Percentiles rank a stretch among this genome's conserved stretches.
These are phyloP conservation scores for Pelodytes ibericus DNA, from an alignment of 2,797 vertebrate genomes.

Conservation along the genomic window DNA sequence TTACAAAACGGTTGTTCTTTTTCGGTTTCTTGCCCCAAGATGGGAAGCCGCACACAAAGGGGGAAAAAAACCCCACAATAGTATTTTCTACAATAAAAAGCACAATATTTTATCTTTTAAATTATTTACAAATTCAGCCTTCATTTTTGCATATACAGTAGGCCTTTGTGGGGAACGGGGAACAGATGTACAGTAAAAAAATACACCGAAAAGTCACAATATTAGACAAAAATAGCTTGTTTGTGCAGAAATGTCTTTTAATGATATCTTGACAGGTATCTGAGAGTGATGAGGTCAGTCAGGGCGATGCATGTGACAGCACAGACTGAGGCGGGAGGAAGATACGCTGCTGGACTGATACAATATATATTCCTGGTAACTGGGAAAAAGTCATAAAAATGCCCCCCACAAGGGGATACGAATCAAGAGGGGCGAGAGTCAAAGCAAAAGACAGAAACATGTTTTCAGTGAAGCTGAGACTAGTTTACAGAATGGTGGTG, in stretches of 20 bases:
- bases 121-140: conserved; percentile 37
- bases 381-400: too few relatives aligned
- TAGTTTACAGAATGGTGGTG: too few relatives aligned
- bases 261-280: too few relatives aligned
- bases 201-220: neutral
- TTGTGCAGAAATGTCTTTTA: neutral
- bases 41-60: conserved; percentile 11
- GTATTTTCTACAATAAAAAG: conserved; percentile 19
- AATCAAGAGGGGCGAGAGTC: too few relatives aligned
- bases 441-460: too few relatives aligned
- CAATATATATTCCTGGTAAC: too few relatives aligned
- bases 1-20: conserved; percentile 33
- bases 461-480: too few relatives aligned
- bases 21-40: conserved; percentile 23
- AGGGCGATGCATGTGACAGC: too few relatives aligned
- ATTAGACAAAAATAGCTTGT: neutral
- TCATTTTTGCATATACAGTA: conserved; percentile 23
- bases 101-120: conserved; percentile 15
- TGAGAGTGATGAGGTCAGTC: too few relatives aligned
- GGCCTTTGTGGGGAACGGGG: neutral
- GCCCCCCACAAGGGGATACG: too few relatives aligned
- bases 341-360: too few relatives aligned
- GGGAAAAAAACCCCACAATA: conserved; percentile 10
- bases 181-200: neutral
- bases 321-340: too few relatives aligned